Conservation (phyloP, 2,888 invertebrate species). For the Pyrrhosoma nymphula region DNA sequence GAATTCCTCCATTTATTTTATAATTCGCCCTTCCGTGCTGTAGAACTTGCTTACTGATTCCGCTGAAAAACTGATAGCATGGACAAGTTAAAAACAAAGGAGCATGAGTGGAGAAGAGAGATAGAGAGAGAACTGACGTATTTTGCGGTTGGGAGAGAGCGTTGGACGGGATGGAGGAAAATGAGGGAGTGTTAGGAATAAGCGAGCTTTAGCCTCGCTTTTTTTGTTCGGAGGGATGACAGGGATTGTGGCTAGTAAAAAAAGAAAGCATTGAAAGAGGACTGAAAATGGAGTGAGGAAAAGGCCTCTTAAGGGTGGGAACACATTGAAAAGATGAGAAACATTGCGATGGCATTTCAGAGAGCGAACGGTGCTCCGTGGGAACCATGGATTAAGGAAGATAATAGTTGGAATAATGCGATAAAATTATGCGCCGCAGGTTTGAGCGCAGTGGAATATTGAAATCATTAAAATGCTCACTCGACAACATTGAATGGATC, state of each 20-base stretch:
- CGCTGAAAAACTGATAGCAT: not conserved
- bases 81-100: not conserved
- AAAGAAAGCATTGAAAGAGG: not conserved
- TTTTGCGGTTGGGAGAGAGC: not conserved
- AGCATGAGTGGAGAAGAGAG: not conserved
- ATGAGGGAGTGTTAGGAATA: not conserved
- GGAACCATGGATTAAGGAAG: too few relatives aligned
- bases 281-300: not conserved
- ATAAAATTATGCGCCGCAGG: too few relatives aligned
- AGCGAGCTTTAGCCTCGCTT: not conserved
- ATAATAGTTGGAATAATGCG: too few relatives aligned
- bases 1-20: not conserved
- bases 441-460: too few relatives aligned
- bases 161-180: not conserved
- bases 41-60: not conserved
- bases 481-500: too few relatives aligned
- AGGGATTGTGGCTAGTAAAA: not conserved
- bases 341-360: not conserved
- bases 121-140: not conserved
- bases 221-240: not conserved
- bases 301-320: not conserved
- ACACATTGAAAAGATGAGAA: not conserved
- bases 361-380: not conserved
- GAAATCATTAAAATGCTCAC: too few relatives aligned
- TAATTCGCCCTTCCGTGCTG: not conserved